Percentiles rank a stretch among this genome's conserved stretches.
Evolutionary conservation across 2,797 vertebrate species (phyloP).

Genomic region (Centropyge bicolor): DNA sequence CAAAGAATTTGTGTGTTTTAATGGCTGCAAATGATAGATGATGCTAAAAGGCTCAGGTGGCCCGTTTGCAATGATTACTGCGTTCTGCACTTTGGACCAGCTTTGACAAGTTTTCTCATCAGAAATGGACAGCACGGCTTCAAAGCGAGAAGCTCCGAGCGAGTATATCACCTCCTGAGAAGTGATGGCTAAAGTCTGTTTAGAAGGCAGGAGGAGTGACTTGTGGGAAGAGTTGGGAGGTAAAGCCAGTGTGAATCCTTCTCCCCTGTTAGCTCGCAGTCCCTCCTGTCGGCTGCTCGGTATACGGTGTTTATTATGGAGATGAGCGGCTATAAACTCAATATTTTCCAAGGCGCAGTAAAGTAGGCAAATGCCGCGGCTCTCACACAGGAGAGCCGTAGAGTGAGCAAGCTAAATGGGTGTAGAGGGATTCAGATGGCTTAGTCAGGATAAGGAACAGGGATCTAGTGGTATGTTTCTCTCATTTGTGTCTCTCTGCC

Average conservation of each 20-base stretch:
- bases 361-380: slow-evolving; percentile 73
- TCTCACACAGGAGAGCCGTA: slow-evolving; percentile 71
- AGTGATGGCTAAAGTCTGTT: slow-evolving; percentile 59
- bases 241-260: slow-evolving; percentile 73
- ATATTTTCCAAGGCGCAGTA: slow-evolving; percentile 79
- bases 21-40: neutral
- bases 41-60: neutral
- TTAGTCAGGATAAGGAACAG: slow-evolving; percentile 84
- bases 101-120: slow-evolving; percentile 49
- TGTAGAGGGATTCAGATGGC: slow-evolving; percentile 83
- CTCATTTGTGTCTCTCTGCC: slow-evolving; percentile 62
- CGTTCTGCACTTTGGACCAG: slow-evolving; percentile 39
- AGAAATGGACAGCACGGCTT: slow-evolving; percentile 49
- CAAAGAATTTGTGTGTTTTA: neutral
- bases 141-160: slow-evolving; percentile 33
- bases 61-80: neutral
- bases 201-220: slow-evolving; percentile 52
- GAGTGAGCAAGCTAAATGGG: slow-evolving; percentile 82
- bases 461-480: slow-evolving; percentile 78
- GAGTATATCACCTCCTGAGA: slow-evolving; percentile 40
- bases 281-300: slow-evolving; percentile 66
- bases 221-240: slow-evolving; percentile 59
- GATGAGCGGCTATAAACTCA: slow-evolving; percentile 84
- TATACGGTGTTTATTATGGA: slow-evolving; percentile 84
- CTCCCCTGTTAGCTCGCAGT: slow-evolving; percentile 66